Evolutionary conservation across 1,140 invertebrate genomes (phyloP), one percentile per base, ranked within the genome.

Genomic region (Drosophila mayri): DNA sequence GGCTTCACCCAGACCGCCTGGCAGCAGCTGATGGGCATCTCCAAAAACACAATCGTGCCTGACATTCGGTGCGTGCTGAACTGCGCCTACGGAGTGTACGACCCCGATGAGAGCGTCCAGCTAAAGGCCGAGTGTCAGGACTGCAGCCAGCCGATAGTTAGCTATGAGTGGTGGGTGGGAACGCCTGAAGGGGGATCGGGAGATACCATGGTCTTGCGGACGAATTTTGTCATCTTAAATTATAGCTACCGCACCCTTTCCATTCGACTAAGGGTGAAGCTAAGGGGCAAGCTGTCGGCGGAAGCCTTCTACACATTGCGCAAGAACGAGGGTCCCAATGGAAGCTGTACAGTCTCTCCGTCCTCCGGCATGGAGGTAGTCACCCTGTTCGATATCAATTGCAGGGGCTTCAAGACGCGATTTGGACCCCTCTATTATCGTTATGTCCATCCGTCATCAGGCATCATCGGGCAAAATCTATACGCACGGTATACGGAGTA

Each of bases 161-260:
- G 11, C 0, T 71, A 63, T n/a, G 52, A 70, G 37, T 78, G 75
- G 75, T 78, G 57, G 50, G 20, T 70, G 8, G 9, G 8, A 16
- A 47, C 12, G 11, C 9, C 16, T 2, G 10, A 30, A 0, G 50
- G n/a, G 1, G 1, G 5, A 0, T 16, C 14, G 14, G 0, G 3
- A 0, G 12, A 11, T 2, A 4, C 6, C 1, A 10, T 68, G 1
- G 9, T 50, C 5, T 62, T 63, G 1, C 2, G 14, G 30, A 0
- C 14, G 0, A n/a, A 22, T 0, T 25, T 43, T 14, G 32, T 63
- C 2, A 16, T 63, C 2, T 12, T 37, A 0, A 18, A 20, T 9
- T 1, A 38, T 7, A 0, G 11, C 0, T 54, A 38, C 16, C 0
- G 3, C 2, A 3, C 7, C 0, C 9, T 77, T 2, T 10, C 11